Conservation (phyloP, 2,888 invertebrate genomes). For the Brachypalpus laphriformis region DNA sequence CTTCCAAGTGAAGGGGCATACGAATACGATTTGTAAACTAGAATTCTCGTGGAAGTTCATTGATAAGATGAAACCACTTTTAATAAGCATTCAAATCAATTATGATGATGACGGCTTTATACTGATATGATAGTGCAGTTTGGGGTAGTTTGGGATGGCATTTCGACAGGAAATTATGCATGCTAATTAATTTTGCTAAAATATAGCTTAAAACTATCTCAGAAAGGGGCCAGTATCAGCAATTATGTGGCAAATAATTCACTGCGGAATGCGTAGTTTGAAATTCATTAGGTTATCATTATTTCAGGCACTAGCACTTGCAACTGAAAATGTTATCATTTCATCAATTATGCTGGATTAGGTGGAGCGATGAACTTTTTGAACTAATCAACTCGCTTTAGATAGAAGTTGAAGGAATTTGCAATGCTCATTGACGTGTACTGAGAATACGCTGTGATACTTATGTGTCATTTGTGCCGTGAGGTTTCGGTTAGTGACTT, state of each 20-base stretch:
- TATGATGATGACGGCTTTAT: constrained; percentile 6
- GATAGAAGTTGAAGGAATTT: background rate
- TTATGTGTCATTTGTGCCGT: too few species aligned
- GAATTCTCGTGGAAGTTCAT: constrained; percentile 45
- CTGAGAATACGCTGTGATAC: background rate
- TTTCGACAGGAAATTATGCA: constrained; percentile 14
- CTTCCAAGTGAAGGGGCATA: background rate
- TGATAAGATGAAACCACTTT: constrained; percentile 44
- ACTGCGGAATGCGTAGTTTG: background rate
- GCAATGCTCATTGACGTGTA: constrained; percentile 7
- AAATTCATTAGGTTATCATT: background rate
- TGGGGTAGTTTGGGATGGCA: background rate
- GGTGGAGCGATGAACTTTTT: constrained; percentile 7
- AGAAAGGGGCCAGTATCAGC: background rate
- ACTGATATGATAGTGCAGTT: constrained; percentile 1
- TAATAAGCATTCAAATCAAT: constrained; percentile 16
- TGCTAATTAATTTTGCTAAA: constrained; percentile 2
- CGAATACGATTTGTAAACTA: background rate
- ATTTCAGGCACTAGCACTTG: background rate
- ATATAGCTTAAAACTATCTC: background rate
- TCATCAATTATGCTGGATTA: constrained; percentile 32
- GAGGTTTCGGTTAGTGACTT: too few species aligned
- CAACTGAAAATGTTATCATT: background rate
- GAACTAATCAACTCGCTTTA: background rate
- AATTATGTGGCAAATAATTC: background rate